Percentiles rank a stretch among this genome's conserved stretches.
Conservation (phyloP, 2,113 vertebrate species). For the Spea bombifrons region DNA sequence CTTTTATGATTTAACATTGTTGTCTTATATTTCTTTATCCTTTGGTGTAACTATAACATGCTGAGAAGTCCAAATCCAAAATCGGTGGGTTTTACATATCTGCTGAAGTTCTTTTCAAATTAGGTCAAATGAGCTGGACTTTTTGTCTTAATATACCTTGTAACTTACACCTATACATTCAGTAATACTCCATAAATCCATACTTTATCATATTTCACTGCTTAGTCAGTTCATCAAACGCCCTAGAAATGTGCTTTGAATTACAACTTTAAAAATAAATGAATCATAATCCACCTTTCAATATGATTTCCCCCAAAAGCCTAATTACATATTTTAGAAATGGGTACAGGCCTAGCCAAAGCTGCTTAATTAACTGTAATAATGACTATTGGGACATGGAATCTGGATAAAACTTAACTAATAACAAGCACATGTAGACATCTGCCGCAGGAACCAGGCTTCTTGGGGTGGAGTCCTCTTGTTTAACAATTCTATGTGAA, state of each 20-base stretch:
- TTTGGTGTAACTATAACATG: background rate
- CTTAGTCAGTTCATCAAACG: conserved; percentile 34
- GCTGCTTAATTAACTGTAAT: conserved; percentile 60
- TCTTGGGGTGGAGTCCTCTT: conserved; percentile 51
- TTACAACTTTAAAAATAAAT: conserved; percentile 57
- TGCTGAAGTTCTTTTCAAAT: conserved; percentile 15
- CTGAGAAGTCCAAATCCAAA: background rate
- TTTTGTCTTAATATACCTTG: conserved; percentile 16
- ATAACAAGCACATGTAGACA: conserved; percentile 69
- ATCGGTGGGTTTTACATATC: background rate
- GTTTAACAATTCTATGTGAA: conserved; percentile 56
- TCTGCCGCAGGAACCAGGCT: conserved; percentile 50
- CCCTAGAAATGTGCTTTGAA: conserved; percentile 60
- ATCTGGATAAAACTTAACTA: conserved; percentile 62
- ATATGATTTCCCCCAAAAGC: conserved; percentile 55
- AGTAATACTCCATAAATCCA: conserved; percentile 34
- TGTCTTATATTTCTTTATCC: background rate
- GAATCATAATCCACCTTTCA: conserved; percentile 65
- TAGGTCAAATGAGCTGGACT: conserved; percentile 18
- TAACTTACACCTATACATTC: conserved; percentile 44
- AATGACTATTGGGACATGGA: conserved; percentile 53
- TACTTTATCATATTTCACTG: conserved; percentile 44
- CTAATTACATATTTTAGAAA: conserved; percentile 69
- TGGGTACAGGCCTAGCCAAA: conserved; percentile 70
- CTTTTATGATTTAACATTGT: background rate